Evolutionary conservation across 2,888 invertebrate species (phyloP).

Genomic region (Rhagium mordax): DNA sequence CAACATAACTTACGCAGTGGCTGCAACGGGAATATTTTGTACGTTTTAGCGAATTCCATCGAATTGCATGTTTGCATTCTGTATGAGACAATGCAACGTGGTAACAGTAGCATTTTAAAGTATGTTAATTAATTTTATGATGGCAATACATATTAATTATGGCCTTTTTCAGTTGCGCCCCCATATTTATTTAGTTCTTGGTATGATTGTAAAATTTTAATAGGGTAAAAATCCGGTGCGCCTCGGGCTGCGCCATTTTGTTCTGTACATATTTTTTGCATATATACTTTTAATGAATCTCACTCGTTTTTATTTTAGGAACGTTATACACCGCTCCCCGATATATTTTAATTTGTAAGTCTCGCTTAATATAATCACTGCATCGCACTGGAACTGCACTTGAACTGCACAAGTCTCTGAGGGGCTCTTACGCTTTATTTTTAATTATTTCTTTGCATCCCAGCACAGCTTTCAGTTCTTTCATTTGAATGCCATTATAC

Average conservation of each 20-base stretch:
- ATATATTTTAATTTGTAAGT: slow-evolving; percentile 52
- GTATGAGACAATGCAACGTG: too few relatives aligned
- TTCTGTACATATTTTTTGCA: background rate
- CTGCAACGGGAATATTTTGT: background rate
- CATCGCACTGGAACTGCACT: background rate
- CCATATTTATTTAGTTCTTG: too few relatives aligned
- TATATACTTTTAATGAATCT: background rate
- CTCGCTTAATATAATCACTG: background rate
- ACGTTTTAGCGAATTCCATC: background rate
- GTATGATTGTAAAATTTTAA: too few relatives aligned
- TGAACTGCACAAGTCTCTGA: background rate
- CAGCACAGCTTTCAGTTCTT: background rate
- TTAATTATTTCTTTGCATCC: background rate
- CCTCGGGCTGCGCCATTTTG: too few relatives aligned
- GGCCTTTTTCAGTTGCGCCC: too few relatives aligned
- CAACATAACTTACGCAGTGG: background rate
- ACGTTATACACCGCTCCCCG: slow-evolving; percentile 49
- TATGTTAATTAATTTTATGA: too few relatives aligned
- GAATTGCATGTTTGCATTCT: too few relatives aligned
- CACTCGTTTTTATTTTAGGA: slow-evolving; percentile 50
- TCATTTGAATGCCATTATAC: background rate
- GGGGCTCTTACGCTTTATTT: background rate
- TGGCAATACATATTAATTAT: too few relatives aligned
- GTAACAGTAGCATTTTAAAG: too few relatives aligned
- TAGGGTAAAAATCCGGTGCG: too few relatives aligned